Percentiles rank a stretch among this genome's conserved stretches.
Conservation (phyloP, 2,797 vertebrate genomes). For the Sebastolobus alascanus region DNA sequence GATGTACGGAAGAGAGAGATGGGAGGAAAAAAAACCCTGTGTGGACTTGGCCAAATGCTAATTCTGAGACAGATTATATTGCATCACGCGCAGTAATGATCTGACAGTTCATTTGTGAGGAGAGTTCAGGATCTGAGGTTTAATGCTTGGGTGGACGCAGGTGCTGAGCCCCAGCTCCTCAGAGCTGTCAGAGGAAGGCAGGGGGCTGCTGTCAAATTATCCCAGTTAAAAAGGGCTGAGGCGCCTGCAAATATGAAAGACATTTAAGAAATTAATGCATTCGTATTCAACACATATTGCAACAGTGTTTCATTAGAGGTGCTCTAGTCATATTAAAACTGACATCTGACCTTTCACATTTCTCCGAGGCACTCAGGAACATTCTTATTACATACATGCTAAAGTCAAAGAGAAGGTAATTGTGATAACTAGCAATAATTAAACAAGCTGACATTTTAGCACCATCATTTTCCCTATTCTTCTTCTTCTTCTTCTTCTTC, state of each 20-base stretch:
- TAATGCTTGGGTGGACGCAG: constrained; percentile 94
- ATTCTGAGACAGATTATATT: constrained; percentile 99
- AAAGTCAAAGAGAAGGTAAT: constrained; percentile 89
- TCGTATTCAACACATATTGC: constrained; percentile 90
- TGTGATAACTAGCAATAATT: constrained; percentile 89
- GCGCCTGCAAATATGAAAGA: constrained; percentile 87
- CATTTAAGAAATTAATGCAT: constrained; percentile 91
- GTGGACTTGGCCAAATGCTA: constrained; percentile 95
- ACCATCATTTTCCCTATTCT: constrained; percentile 62
- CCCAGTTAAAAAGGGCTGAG: constrained; percentile 87
- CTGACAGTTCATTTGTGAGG: constrained; percentile 99
- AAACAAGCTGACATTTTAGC: constrained; percentile 85
- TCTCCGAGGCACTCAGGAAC: constrained; percentile 78
- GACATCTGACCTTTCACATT: constrained; percentile 91
- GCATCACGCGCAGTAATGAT: constrained; percentile 99
- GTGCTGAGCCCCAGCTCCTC: constrained; percentile 88
- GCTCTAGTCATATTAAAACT: constrained; percentile 88
- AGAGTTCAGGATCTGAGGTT: constrained; percentile 95
- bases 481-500: constrained; percentile 22
- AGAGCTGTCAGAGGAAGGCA: constrained; percentile 88
- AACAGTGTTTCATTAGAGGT: constrained; percentile 88
- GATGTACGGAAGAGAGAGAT: constrained; percentile 73
- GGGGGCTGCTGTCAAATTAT: constrained; percentile 93
- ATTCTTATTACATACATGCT: constrained; percentile 87
- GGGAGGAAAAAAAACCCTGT: constrained; percentile 79